Evolutionary conservation across 2,797 vertebrate genomes (phyloP), one percentile per base, ranked within the genome.

Genomic region (Chiroxiphia lanceolata): DNA sequence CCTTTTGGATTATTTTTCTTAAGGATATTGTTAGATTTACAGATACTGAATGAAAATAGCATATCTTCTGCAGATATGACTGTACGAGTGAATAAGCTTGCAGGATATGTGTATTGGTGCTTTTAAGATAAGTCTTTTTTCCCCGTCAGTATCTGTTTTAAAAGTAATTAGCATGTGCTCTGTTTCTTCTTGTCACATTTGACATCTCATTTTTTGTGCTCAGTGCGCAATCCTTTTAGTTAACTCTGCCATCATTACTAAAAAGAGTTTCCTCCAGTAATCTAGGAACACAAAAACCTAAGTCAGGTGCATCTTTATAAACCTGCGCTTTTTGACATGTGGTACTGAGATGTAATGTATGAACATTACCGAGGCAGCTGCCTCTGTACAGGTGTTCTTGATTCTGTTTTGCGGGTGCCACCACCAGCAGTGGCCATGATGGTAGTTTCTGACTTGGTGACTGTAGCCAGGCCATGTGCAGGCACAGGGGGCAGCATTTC

Each of bases 341-440:
- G 10, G 8, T 71, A 31, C 14, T 71, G 79, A 38, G 0, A 8
- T 18, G 26, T 40, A 29, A n/a, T 0, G 1, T 19, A 29, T 40
- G 13, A 74, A 23, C 17, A 5, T 61, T 36, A 31, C 5, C 0
- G 0, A 59, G 54, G 47, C 59, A 84, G 9, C 50, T 76, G 42
- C 34, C 21, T 50, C 7, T 15, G 12, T 61, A 29, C 19, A 48
- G 54, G 36, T 34, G 8, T 53, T 84, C 45, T 84, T 3, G 2
- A 2, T 67, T 81, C n/a, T 60, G 16, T 71, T 75, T n/a, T 48
- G 18, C 26, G 34, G 20, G 9, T 76, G 25, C 23, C 10, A 11
- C 33, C 22, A 38, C 10, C 22, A 54, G 54, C 34, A 59, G 38
- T 42, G 40, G 31, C 59, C 45, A 5, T 69, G 59, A 47, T 44